A percentile compares a stretch with the other conserved stretches of the same genome.
phyloP scores from a whole-genome alignment of 2,888 invertebrate species.

The Parnassius glacialis region DNA sequence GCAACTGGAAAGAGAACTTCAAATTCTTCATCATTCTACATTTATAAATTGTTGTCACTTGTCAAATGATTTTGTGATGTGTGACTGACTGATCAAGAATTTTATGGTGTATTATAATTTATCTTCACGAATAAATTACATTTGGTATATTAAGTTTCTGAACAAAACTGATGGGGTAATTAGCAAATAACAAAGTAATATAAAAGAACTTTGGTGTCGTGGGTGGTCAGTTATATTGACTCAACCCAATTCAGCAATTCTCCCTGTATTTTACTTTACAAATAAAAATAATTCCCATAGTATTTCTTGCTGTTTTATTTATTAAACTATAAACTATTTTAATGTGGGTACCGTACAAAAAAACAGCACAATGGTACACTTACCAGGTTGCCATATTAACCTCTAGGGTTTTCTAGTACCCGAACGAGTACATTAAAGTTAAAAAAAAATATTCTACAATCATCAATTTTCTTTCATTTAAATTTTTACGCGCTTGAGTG shows the following conservation, averaged over 20 bases:
- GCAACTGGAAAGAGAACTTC: too few species aligned
- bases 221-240: constrained; percentile 57
- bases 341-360: too few species aligned
- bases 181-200: constrained; percentile 27
- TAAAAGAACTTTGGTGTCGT: constrained; percentile 14
- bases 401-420: too few species aligned
- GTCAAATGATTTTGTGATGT: constrained; percentile 11
- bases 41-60: constrained; percentile 5
- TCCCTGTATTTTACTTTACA: constrained; percentile 64
- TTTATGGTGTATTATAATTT: constrained; percentile 20
- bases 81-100: constrained; percentile 15
- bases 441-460: too few species aligned
- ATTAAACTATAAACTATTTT: neutral
- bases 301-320: constrained; percentile 31
- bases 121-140: constrained; percentile 21
- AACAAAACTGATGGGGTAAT: constrained; percentile 45
- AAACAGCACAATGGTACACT: too few species aligned
- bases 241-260: constrained; percentile 37
- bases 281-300: constrained; percentile 65
- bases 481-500: too few species aligned
- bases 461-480: too few species aligned
- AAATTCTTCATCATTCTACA: too few species aligned
- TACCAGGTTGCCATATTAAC: too few species aligned
- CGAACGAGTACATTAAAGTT: too few species aligned
- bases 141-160: constrained; percentile 48